Conservation (phyloP, 2,888 invertebrate species). For the Phorcus lineatus region DNA sequence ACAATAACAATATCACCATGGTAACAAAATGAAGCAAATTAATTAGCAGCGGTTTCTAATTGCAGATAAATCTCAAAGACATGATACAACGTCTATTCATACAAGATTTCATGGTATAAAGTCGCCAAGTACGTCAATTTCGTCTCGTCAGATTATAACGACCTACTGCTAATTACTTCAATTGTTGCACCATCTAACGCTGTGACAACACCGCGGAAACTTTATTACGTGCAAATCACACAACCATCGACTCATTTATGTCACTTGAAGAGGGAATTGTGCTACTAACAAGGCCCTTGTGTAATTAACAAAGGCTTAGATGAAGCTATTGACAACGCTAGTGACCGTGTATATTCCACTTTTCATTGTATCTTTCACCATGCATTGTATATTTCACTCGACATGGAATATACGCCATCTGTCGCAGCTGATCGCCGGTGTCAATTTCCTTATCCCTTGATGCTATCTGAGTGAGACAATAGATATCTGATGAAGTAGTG, state of each 20-base stretch:
- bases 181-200: not conserved
- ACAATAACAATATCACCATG: no score
- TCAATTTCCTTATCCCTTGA: not conserved
- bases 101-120: no score
- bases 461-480: not conserved
- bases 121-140: not conserved
- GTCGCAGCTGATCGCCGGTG: slow-evolving; percentile 13
- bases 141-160: slow-evolving; percentile 13
- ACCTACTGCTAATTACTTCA: not conserved
- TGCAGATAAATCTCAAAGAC: no score
- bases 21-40: no score
- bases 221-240: slow-evolving; percentile 9
- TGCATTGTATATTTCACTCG: not conserved
- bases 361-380: no score
- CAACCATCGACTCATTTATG: not conserved
- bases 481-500: slow-evolving; percentile 15
- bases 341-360: not conserved
- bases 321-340: not conserved
- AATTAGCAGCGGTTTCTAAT: no score
- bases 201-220: slow-evolving; percentile 4
- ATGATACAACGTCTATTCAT: no score
- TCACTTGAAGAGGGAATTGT: not conserved
- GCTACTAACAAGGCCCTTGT: slow-evolving; percentile 1
- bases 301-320: not conserved
- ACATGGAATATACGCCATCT: not conserved